phyloP scores from a whole-genome alignment of 2,888 invertebrate species.

The Diogma glabrata region DNA sequence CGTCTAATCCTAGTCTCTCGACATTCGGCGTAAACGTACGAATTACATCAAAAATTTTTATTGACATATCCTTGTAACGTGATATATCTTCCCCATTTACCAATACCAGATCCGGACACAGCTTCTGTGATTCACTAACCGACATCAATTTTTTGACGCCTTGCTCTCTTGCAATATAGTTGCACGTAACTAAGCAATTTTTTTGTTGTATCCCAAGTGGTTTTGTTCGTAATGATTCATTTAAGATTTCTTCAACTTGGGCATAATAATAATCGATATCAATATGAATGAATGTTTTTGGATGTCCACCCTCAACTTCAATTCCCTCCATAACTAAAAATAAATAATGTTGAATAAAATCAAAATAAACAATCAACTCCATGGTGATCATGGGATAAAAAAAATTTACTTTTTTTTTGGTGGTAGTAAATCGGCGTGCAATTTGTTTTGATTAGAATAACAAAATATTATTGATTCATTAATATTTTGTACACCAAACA shows the following conservation, averaged over 20 bases:
- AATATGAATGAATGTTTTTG: conserved; percentile 62
- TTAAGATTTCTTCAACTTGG: conserved; percentile 68
- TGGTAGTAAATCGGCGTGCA: too few relatives aligned
- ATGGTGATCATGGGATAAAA: too few relatives aligned
- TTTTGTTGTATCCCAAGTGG: conserved; percentile 78
- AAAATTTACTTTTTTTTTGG: too few relatives aligned
- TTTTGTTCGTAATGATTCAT: conserved; percentile 51
- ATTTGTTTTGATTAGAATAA: too few relatives aligned
- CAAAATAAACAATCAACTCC: too few relatives aligned
- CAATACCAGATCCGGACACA: conserved; percentile 62
- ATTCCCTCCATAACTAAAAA: conserved; percentile 14
- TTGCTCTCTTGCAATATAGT: conserved; percentile 64
- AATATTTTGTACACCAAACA: too few relatives aligned
- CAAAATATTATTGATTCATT: too few relatives aligned
- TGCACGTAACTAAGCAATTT: conserved; percentile 71
- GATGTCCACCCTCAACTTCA: conserved; percentile 38
- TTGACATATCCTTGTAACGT: conserved; percentile 66
- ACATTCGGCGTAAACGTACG: conserved; percentile 60
- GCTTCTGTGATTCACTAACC: conserved; percentile 56
- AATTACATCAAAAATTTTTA: conserved; percentile 59
- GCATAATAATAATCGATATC: conserved; percentile 80
- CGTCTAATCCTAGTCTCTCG: conserved; percentile 75
- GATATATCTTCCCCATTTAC: conserved; percentile 76
- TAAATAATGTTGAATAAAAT: too few relatives aligned
- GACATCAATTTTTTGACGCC: conserved; percentile 71